phyloP scores from a whole-genome alignment of 2,113 vertebrate species.

The Ivindomyrus marchei region DNA sequence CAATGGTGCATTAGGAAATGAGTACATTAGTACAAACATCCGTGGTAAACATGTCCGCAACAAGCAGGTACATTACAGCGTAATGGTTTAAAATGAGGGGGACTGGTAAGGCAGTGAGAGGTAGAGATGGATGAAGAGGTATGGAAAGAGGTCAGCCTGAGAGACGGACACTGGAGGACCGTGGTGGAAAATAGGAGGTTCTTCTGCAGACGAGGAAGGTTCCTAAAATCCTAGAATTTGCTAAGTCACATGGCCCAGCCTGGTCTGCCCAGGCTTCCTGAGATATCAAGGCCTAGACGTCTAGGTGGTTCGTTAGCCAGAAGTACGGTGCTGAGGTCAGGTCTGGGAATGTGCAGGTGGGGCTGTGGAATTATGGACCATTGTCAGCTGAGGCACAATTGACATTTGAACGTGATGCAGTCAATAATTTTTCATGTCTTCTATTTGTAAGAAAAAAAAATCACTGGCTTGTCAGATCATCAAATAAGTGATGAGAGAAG shows the following conservation, averaged over 20 bases:
- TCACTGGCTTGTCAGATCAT: neutral
- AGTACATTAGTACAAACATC: neutral
- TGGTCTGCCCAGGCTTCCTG: neutral
- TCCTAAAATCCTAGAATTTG: neutral
- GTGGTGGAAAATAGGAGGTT: neutral
- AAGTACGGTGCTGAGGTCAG: neutral
- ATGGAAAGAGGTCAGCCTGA: neutral
- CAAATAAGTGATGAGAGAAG: neutral
- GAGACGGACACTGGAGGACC: neutral
- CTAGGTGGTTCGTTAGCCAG: neutral
- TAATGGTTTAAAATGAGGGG: neutral
- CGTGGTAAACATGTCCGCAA: neutral
- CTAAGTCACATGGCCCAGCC: neutral
- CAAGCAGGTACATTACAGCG: neutral
- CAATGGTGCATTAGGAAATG: neutral
- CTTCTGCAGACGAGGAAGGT: neutral
- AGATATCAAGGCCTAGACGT: neutral
- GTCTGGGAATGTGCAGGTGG: neutral
- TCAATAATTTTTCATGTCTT: neutral
- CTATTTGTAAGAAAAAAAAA: neutral
- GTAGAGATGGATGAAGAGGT: neutral
- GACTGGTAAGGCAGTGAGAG: neutral
- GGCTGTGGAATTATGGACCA: neutral
- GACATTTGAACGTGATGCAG: neutral
- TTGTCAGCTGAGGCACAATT: neutral